phyloP scores from a whole-genome alignment of 2,888 invertebrate genomes.

The Lomographa bimaculata region DNA sequence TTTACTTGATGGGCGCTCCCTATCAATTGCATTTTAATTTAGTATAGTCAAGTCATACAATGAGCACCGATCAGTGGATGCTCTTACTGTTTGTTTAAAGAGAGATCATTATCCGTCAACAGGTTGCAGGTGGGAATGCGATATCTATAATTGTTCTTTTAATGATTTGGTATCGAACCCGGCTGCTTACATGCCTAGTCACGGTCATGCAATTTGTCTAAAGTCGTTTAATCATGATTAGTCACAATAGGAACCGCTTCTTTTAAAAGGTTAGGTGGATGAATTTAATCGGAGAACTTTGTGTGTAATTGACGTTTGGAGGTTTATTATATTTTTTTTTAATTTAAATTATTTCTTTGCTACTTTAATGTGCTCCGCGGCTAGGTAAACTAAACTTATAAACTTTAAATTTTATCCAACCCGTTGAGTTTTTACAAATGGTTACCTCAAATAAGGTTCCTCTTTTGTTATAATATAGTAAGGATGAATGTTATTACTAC shows the following conservation, averaged over 20 bases:
- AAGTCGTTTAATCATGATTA: slow-evolving; percentile 83
- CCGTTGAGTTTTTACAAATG: too few species aligned
- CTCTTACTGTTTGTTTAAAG: slow-evolving; percentile 75
- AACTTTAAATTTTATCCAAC: too few species aligned
- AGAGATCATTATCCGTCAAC: slow-evolving; percentile 77
- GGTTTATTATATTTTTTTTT: too few species aligned
- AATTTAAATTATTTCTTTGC: too few species aligned
- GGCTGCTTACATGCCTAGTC: slow-evolving; percentile 78
- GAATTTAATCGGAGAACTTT: slow-evolving; percentile 64
- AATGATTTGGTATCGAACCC: slow-evolving; percentile 77
- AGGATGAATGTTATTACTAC: too few species aligned
- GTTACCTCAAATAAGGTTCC: too few species aligned
- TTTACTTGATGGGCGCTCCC: slow-evolving; percentile 29
- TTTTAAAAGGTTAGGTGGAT: slow-evolving; percentile 73
- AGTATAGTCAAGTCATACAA: slow-evolving; percentile 40
- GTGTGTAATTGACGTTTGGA: slow-evolving; percentile 43
- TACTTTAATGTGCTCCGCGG: too few species aligned
- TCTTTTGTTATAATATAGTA: too few species aligned
- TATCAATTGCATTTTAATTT: slow-evolving; percentile 50
- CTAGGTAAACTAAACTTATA: too few species aligned
- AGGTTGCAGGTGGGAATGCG: slow-evolving; percentile 80
- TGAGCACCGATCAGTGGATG: slow-evolving; percentile 51
- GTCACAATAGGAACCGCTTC: slow-evolving; percentile 78
- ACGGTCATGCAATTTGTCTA: slow-evolving; percentile 83
- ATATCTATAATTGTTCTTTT: slow-evolving; percentile 83